These are phyloP conservation scores for Tortricodes alternella DNA, from an alignment of 2,888 invertebrate species.

Conservation along the genomic window DNA sequence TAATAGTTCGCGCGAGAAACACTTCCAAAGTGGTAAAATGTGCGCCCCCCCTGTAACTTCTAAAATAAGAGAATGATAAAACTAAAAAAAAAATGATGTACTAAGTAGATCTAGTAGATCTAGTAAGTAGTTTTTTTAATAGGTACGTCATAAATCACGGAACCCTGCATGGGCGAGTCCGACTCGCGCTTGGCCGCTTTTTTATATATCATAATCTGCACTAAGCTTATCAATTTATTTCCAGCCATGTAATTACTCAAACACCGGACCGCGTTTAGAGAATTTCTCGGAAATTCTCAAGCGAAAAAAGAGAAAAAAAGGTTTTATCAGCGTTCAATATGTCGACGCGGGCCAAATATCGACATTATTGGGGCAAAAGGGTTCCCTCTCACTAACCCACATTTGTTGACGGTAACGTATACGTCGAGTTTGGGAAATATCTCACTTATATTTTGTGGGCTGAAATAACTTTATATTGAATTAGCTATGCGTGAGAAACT, in stretches of 20 bases:
- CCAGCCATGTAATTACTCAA: constrained; percentile 2
- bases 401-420: constrained; percentile 42
- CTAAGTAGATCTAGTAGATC: too few species aligned
- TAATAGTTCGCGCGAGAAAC: too few species aligned
- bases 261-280: constrained; percentile 8
- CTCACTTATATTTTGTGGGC: constrained; percentile 27
- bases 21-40: too few species aligned
- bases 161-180: too few species aligned
- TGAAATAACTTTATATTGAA: constrained; percentile 23
- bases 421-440: constrained; percentile 34
- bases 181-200: too few species aligned
- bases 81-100: too few species aligned
- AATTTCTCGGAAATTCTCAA: neutral
- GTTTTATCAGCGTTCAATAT: constrained; percentile 46
- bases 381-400: constrained; percentile 40
- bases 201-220: neutral
- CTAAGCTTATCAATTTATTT: constrained; percentile 13
- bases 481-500: neutral
- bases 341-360: constrained; percentile 42
- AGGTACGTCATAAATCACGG: too few species aligned
- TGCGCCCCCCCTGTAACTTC: too few species aligned
- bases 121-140: too few species aligned
- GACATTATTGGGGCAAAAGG: constrained; percentile 48
- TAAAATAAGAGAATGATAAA: too few species aligned
- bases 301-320: constrained; percentile 30